These are phyloP conservation scores for Dermatophagoides farinae DNA, from an alignment of 1,140 invertebrate genomes.

Conservation along the genomic window DNA sequence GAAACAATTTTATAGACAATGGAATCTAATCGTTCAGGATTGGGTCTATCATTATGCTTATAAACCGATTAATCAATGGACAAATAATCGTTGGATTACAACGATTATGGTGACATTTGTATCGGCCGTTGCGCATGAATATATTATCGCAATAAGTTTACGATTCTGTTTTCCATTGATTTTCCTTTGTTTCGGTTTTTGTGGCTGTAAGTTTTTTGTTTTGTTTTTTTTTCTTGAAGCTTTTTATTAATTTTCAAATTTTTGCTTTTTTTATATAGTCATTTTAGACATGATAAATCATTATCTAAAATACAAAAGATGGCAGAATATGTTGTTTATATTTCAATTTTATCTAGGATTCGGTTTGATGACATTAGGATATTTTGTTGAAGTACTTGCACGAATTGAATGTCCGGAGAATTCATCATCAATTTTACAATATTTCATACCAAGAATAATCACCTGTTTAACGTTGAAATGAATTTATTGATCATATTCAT, in stretches of 20 bases:
- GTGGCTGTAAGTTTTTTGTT: conserved; percentile 26
- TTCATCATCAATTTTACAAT: background rate
- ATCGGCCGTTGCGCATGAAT: conserved; percentile 32
- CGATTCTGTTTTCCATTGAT: conserved; percentile 31
- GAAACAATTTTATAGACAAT: conserved; percentile 60
- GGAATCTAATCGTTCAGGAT: conserved; percentile 84
- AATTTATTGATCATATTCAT: too few species aligned
- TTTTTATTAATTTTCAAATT: background rate
- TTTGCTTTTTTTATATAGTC: conserved; percentile 24
- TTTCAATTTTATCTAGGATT: conserved; percentile 47
- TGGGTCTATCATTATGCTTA: conserved; percentile 86
- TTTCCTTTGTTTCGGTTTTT: conserved; percentile 28
- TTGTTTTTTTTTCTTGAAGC: background rate
- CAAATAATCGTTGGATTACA: conserved; percentile 13
- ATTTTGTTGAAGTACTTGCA: conserved; percentile 65
- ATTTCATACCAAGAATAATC: too few species aligned
- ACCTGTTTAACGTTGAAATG: too few species aligned
- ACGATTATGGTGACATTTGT: conserved; percentile 28
- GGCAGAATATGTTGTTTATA: conserved; percentile 61
- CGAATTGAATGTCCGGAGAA: conserved; percentile 46
- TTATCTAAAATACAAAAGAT: conserved; percentile 24
- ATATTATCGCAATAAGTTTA: conserved; percentile 27
- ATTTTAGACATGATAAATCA: conserved; percentile 32
- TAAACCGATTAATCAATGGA: conserved; percentile 24
- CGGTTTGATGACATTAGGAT: conserved; percentile 50